Evolutionary conservation across 2,797 vertebrate genomes (phyloP).

Genomic region (Perdix hodgsoniae): DNA sequence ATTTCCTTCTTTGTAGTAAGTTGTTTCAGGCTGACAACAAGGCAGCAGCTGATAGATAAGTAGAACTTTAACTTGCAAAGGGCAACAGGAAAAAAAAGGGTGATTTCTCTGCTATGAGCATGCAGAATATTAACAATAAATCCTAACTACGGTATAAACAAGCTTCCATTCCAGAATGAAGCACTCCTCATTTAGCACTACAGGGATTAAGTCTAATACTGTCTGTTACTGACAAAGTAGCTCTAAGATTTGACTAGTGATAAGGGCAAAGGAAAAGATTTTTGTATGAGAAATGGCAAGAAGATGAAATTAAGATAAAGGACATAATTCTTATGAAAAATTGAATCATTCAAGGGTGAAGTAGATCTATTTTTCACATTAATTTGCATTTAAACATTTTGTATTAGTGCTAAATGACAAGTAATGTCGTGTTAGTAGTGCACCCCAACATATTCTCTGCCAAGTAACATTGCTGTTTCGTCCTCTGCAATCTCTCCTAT

Average conservation of each 20-base stretch:
- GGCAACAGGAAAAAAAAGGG: not conserved
- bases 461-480: constrained; percentile 34
- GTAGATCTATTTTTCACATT: constrained; percentile 32
- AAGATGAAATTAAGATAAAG: constrained; percentile 51
- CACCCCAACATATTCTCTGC: constrained; percentile 42
- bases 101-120: not conserved
- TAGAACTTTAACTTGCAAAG: constrained; percentile 19
- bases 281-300: not conserved
- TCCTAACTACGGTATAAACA: not conserved
- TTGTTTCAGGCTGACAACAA: not conserved
- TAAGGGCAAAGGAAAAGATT: constrained; percentile 46
- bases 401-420: constrained; percentile 25
- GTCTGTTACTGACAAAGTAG: constrained; percentile 4
- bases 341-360: constrained; percentile 29
- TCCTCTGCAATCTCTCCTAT: not conserved
- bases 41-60: not conserved
- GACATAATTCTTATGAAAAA: constrained; percentile 26
- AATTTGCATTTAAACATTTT: constrained; percentile 58
- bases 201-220: constrained; percentile 23
- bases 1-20: not conserved
- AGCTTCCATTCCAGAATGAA: not conserved
- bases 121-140: constrained; percentile 13
- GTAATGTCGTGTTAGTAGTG: constrained; percentile 38
- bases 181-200: not conserved
- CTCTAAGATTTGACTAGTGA: constrained; percentile 1